A percentile compares a stretch with the other conserved stretches of the same genome.
These are phyloP conservation scores for Leptodirus hochenwartii DNA, from an alignment of 2,888 invertebrate genomes.

Conservation along the genomic window DNA sequence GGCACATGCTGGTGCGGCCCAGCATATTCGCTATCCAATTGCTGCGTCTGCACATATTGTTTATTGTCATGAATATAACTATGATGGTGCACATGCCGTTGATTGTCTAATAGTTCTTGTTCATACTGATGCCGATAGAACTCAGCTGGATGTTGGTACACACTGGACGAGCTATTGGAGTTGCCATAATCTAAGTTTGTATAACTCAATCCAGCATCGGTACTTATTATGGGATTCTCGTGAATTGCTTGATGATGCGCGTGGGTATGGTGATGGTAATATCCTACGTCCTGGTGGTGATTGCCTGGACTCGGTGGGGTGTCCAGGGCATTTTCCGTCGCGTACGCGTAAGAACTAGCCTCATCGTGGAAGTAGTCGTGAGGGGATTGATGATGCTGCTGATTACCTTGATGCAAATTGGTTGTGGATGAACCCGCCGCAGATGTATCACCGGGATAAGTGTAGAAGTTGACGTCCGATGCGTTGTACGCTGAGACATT, in stretches of 20 bases:
- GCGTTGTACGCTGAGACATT: constrained; percentile 23
- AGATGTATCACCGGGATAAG: constrained; percentile 18
- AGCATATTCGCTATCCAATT: constrained; percentile 18
- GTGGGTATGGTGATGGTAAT: constrained; percentile 29
- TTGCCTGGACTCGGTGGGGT: constrained; percentile 26
- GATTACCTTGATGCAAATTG: too few relatives aligned
- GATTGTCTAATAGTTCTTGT: constrained; percentile 1
- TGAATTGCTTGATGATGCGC: constrained; percentile 12
- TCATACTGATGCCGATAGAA: too few relatives aligned
- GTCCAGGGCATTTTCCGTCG: constrained; percentile 22
- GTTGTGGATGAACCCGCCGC: constrained; percentile 22
- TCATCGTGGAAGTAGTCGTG: constrained; percentile 25
- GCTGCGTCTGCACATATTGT: constrained; percentile 22
- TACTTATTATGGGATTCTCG: constrained; percentile 51
- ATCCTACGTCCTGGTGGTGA: constrained; percentile 28
- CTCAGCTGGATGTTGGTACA: constrained; percentile 19
- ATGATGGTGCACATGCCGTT: constrained; percentile 14
- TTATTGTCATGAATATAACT: constrained; percentile 34
- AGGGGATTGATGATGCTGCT: constrained; percentile 24
- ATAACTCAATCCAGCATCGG: constrained; percentile 74
- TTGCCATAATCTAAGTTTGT: constrained; percentile 69
- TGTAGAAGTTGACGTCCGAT: constrained; percentile 22
- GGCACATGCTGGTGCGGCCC: constrained; percentile 21
- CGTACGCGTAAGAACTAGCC: constrained; percentile 21
- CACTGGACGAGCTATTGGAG: constrained; percentile 23